Base-by-base conservation (phyloP, 2,888 invertebrate species). In the Dusona sp. region DNA sequence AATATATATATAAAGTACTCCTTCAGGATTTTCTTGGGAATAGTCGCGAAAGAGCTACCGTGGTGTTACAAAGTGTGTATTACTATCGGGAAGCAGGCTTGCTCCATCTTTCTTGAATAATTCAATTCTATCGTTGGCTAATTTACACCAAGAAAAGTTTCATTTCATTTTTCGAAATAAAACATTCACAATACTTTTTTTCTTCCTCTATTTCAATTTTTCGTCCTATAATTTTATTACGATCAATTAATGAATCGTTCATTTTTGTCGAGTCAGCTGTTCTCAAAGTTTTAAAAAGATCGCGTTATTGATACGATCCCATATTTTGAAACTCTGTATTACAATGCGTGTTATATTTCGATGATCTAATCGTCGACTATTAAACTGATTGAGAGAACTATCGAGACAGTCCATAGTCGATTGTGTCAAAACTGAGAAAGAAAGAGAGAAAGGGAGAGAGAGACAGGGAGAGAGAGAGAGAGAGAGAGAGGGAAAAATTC, bases 1-100 rank as follows among this genome's bases (percentile, higher is more conserved):
- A 45, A 77, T 57, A 67, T 67, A 38, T 70, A 33, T 57, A 61
- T 42, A 48, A 1, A 22, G n/a, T 33, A 81, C 57, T 79, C 78
- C 81, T 82, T 78, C 61, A 57, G 73, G 85, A 82, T 85, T 79
- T 85, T 85, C 85, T 79, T 68, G 51, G 74, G 78, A 82, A 82
- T 79, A 51, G 64, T 74, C 45, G 48, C n/a, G 72, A 77, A 33
- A 57, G 74, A 77, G 38, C 74, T 54, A 65, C 42, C 42, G 77
- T 29, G 33, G 16, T 25, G 19, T 57, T 61, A 72, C 82, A 36
- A 57, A 73, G 73, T 54, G 79, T 83, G 79, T 65, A 73, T 73
- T 78, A 80, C 72, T 38, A 80, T 68, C 61, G 61, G 57, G 45
- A 42, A 72, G 16, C n/a, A n/a, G 36, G 45, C 61, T 72, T 38